A percentile compares a stretch with the other conserved stretches of the same genome.
Evolutionary conservation across 2,888 invertebrate species (phyloP).

Genomic region (Steinernema hermaphroditum): DNA sequence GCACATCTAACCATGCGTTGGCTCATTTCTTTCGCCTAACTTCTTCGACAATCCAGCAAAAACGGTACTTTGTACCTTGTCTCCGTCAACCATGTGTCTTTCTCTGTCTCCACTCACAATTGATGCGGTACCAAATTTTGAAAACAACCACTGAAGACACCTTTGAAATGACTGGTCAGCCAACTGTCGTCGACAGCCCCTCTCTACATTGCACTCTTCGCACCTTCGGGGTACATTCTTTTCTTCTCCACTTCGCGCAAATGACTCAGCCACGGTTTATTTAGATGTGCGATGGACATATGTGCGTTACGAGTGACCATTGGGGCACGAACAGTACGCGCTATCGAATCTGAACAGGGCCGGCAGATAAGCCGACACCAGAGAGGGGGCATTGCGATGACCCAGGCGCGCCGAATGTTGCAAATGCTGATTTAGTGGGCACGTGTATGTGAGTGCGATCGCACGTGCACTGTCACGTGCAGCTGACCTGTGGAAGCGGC

Average conservation of each 20-base stretch:
- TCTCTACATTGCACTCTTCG: neutral
- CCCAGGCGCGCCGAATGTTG: no score
- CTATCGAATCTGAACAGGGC: no score
- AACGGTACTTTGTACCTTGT: slow-evolving; percentile 21
- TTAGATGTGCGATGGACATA: no score
- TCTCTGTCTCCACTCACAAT: no score
- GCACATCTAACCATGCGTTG: neutral
- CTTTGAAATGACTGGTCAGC: neutral
- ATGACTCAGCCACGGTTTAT: no score
- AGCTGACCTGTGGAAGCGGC: slow-evolving; percentile 14
- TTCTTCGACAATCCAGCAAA: neutral
- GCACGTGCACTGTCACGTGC: slow-evolving; percentile 23
- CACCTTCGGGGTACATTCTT: no score
- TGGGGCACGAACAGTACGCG: no score
- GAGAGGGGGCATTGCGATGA: no score
- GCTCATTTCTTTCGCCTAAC: neutral
- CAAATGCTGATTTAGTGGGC: neutral
- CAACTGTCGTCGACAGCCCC: neutral
- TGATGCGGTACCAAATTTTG: no score
- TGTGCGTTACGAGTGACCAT: no score
- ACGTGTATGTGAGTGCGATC: neutral
- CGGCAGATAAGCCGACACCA: no score
- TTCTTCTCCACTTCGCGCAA: no score
- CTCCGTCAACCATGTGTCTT: neutral
- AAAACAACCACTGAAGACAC: neutral